These are phyloP conservation scores for Orussus abietinus DNA, from an alignment of 1,140 invertebrate species.

Conservation along the genomic window DNA sequence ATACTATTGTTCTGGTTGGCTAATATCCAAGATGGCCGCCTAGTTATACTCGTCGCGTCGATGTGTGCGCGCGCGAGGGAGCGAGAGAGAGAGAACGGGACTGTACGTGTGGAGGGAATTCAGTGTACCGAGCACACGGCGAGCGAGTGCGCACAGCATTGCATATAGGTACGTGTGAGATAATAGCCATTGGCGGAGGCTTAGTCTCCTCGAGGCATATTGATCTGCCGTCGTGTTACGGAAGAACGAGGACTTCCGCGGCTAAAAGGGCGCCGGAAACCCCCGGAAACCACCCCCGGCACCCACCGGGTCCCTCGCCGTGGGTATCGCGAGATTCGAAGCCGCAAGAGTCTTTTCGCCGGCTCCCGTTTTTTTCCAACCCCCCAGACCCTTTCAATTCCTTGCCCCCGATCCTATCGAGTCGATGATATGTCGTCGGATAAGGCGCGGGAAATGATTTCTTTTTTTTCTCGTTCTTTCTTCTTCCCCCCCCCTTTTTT, in stretches of 20 bases:
- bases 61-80: constrained; percentile 24
- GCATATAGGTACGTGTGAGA: constrained; percentile 33
- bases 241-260: constrained; percentile 27
- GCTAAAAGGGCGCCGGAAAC: not conserved
- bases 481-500: not conserved
- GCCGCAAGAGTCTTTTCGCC: too few species aligned
- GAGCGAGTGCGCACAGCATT: constrained; percentile 23
- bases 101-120: constrained; percentile 33
- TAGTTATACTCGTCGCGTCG: constrained; percentile 38
- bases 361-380: too few species aligned
- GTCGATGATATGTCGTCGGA: too few species aligned
- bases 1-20: constrained; percentile 53
- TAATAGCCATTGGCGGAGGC: constrained; percentile 43
- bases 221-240: constrained; percentile 26
- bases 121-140: constrained; percentile 25
- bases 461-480: too few species aligned
- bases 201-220: constrained; percentile 36
- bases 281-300: constrained; percentile 1
- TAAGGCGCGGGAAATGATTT: too few species aligned
- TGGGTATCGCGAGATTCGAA: too few species aligned
- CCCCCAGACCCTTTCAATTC: too few species aligned
- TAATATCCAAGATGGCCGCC: constrained; percentile 52
- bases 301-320: not conserved
- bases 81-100: constrained; percentile 19
- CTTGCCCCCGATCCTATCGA: too few species aligned